Base-by-base conservation (phyloP, 2,113 vertebrate genomes). In the Naja naja region DNA sequence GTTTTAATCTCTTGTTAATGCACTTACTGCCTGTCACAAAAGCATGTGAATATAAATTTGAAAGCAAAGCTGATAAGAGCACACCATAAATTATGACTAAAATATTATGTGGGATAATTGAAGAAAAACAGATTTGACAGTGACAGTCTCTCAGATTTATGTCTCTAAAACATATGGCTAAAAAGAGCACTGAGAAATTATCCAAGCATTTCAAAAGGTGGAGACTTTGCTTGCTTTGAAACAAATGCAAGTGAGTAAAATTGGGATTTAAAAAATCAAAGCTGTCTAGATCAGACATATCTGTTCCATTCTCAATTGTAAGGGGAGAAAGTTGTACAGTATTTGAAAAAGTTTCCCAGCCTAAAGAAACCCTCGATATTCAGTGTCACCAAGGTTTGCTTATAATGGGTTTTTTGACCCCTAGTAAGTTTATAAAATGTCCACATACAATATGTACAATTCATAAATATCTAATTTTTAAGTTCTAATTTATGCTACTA, bases 1-100 rank as follows among this genome's bases (percentile, higher is more conserved):
- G 4, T 86, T 45, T 30, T 92, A 81, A 85, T 58, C 43, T 90
- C 90, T 87, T 93, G 89, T 93, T 55, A 87, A 69, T 85, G 87
- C 34, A 74, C 56, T n/a, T 88, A 90, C 27, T 47, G 8, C 3
- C 88, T 47, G 14, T 5, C 88, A 49, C 39, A 18, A 92, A 91
- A 92, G 86, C 4, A 23, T 93, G 86, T 85, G 54, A 64, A 91
- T 58, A 53, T 1, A 52, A 0, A 16, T 5, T 0, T 53, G 43
- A 53, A 93, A 92, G 49, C 0, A 45, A 81, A 69, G 92, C 69
- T 91, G 1, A 88, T 14, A 87, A 52, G 1, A 90, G 53, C 47
- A 92, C 43, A 86, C 49, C 88, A 85, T 49, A 89, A 22, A 69
- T 39, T 16, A 43, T 88, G 47, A 89, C 14, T 52, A 55, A 10